Conservation (phyloP, 2,888 invertebrate genomes). For the Agrypnus murinus region DNA sequence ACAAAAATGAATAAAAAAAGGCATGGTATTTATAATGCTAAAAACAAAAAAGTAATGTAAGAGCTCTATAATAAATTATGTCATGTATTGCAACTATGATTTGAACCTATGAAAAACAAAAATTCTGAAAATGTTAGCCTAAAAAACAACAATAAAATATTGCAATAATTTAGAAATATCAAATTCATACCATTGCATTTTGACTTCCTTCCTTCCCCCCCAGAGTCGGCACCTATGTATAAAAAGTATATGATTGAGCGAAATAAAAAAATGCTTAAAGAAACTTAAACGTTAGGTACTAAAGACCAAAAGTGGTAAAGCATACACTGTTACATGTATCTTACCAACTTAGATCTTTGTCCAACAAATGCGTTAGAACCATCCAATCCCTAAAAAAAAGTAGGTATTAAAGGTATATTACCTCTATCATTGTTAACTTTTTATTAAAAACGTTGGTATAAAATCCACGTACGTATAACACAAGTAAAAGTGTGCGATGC, state of each 20-base stretch:
- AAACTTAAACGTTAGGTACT: slow-evolving; percentile 32
- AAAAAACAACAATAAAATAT: background rate
- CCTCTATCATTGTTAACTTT: no score
- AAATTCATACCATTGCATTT: slow-evolving; percentile 1
- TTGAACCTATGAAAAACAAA: no score
- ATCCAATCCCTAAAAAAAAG: slow-evolving; percentile 72
- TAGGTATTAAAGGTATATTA: slow-evolving; percentile 42
- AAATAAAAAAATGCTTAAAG: slow-evolving; percentile 30
- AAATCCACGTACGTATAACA: no score
- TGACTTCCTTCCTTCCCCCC: slow-evolving; percentile 8
- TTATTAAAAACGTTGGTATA: no score
- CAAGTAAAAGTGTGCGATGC: no score
- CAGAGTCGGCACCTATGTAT: slow-evolving; percentile 16
- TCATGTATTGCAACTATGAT: no score
- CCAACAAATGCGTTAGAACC: slow-evolving; percentile 72
- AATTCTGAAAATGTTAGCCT: no score
- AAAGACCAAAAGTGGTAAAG: slow-evolving; percentile 59
- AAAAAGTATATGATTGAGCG: slow-evolving; percentile 3
- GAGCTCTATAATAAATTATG: no score
- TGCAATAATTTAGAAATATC: background rate
- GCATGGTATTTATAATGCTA: background rate
- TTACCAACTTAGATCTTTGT: slow-evolving; percentile 73
- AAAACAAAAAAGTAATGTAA: background rate
- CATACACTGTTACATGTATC: slow-evolving; percentile 60
- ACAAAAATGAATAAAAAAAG: background rate